Evolutionary conservation across 2,113 vertebrate genomes (phyloP).

Genomic region (Grammomys dolichurus): DNA sequence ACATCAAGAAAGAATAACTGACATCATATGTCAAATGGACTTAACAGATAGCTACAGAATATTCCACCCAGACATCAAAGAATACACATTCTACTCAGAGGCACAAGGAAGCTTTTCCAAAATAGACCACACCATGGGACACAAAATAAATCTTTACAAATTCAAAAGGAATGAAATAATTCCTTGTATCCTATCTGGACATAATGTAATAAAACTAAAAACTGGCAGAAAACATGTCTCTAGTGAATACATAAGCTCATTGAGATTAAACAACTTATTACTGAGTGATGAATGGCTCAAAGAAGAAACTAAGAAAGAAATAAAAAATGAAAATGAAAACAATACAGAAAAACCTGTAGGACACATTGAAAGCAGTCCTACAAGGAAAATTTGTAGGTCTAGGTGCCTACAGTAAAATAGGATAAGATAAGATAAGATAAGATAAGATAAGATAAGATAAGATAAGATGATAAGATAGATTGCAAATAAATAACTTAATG

Average conservation of each 20-base stretch:
- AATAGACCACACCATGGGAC: neutral
- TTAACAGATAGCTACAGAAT: neutral
- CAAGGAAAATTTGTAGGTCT: neutral
- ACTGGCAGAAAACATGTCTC: neutral
- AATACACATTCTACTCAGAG: neutral
- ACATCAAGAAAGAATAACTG: neutral
- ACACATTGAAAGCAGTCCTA: neutral
- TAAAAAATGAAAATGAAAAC: neutral
- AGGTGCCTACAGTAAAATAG: neutral
- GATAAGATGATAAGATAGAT: neutral
- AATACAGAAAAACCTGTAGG: neutral
- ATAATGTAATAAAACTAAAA: neutral
- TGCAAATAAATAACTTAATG: neutral
- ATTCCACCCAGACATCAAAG: neutral
- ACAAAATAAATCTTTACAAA: neutral
- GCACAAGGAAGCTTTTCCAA: neutral
- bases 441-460: too few relatives aligned
- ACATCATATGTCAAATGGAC: neutral
- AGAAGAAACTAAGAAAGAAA: neutral
- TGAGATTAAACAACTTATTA: neutral
- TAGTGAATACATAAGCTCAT: neutral
- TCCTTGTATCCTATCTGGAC: neutral
- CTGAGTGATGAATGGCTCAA: neutral
- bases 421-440: neutral
- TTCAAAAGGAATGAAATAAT: neutral